Evolutionary conservation across 2,113 vertebrate genomes (phyloP), one percentile per base, ranked within the genome.

Genomic region (Gymnogyps californianus): DNA sequence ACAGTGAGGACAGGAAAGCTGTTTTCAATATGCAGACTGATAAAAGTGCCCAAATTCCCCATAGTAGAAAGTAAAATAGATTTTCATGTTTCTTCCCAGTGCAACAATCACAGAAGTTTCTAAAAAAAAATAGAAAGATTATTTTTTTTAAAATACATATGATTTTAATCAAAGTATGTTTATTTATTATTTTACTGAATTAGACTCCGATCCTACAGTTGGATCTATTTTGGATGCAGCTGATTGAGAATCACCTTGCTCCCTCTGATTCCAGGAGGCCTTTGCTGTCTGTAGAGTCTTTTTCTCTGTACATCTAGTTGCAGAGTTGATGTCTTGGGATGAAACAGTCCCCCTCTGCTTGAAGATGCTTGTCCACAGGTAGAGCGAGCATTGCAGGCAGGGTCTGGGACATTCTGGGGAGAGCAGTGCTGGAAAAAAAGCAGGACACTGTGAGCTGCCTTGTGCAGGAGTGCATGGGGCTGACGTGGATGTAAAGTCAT

Each of bases 1-100:
- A 47, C 94, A 71, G 44, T n/a, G 61, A 89, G 61, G 69, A 49
- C 38, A 84, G 44, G 16, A 87, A 90, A 72, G 52, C 55, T 89
- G 18, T 84, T 95, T 92, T 94, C 89, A 55, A 52, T 92, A 90
- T 65, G 82, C 83, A 89, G 22, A 47, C 85, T 89, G 96, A 90
- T 90, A 80, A 72, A 96, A 88, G 55, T 77, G 31, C 38, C 62
- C 76, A 81, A 75, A 71, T 55, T 70, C 80, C 44, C 7, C 36
- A 84, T 42, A 93, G 59, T 1, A 64, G 67, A 89, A 94, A 95
- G 82, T 66, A 83, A 90, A 96, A 75, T 34, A 83, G 55, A 74
- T 89, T 95, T 95, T 81, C 72, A 24, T 38, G 1, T 26, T 71
- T 87, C 51, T 64, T 83, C 22, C 55, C n/a, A 58, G 51, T 46